Base-by-base conservation (phyloP, 2,888 invertebrate species). In the Cephonodes hylas region DNA sequence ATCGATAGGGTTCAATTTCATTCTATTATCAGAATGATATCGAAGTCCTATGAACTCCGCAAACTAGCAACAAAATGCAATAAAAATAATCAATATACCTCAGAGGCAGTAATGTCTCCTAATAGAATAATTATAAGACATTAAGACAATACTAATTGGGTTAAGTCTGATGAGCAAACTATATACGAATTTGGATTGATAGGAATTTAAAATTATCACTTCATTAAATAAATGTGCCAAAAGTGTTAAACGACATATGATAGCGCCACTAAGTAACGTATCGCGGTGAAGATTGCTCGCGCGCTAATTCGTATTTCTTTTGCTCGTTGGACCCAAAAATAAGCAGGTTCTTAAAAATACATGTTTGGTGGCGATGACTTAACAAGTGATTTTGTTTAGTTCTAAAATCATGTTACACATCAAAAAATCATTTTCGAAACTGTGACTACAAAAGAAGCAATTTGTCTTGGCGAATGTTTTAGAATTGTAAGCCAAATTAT, bases 41-140 rank as follows among this genome's bases (percentile, higher is more conserved):
- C 65, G 72, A 76, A 75, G 63, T 69, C 76, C 74, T 70, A 66
- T 66, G 65, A 70, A 77, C 71, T 72, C 68, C 66, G 70, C 74
- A 75, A 71, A 73, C 74, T 77, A 76, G 75, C 72, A 80, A 78
- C 79, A 78, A 76, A 83, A 80, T 79, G 77, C 80, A 85, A 83
- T 80, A 80, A 77, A 69, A 79, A 76, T 69, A 75, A 82, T 77
- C 77, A 75, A 77, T 76, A 81, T 91, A 91, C 91, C 91, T 91
- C 91, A 89, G 91, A 89, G 82, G 89, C 85, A 71, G 68, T 69
- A 44, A 66, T 75, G 88, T 85, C 88, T 90, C 90, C 85, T 81
- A 86, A 71, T 76, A 89, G 85, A 82, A 77, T 84, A 77, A 71
- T 76, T 75, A 73, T 70, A 75, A 75, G 65, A 70, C 79, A 53